Conservation (phyloP, 2,113 vertebrate genomes). For the Kryptolebias marmoratus region DNA sequence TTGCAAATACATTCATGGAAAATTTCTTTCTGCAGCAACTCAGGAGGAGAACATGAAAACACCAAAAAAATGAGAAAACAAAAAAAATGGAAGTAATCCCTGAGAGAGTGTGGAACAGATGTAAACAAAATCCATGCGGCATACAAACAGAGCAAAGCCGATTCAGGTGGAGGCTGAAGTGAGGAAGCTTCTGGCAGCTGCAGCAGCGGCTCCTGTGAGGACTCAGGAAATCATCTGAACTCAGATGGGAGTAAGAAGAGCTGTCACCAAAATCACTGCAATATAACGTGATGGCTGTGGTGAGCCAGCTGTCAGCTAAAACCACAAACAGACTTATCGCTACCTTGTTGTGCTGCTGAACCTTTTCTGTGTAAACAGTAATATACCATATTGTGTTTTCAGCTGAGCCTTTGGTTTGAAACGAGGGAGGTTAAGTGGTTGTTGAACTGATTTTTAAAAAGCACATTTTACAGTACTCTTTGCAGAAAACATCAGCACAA, state of each 20-base stretch:
- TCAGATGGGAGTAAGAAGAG: slow-evolving; percentile 13
- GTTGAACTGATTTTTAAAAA: no score
- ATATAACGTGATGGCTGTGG: slow-evolving; percentile 5
- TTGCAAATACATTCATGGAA: neutral
- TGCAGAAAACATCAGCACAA: no score
- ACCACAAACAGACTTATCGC: neutral
- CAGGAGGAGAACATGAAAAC: neutral
- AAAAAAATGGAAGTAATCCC: neutral
- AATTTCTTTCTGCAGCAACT: neutral
- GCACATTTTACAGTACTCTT: no score
- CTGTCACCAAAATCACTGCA: neutral
- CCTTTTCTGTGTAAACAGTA: neutral
- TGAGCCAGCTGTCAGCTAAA: slow-evolving; percentile 5
- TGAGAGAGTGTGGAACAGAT: neutral
- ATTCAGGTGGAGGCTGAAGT: slow-evolving; percentile 1
- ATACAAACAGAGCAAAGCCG: slow-evolving; percentile 9
- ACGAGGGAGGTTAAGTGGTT: no score
- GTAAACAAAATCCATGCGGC: neutral
- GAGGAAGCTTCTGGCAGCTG: slow-evolving; percentile 8
- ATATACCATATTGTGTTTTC: neutral
- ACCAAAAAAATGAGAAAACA: neutral
- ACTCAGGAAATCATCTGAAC: slow-evolving; percentile 11
- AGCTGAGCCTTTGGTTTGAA: neutral
- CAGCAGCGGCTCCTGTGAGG: slow-evolving; percentile 1
- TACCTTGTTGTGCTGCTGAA: neutral